A percentile compares a stretch with the other conserved stretches of the same genome.
These are phyloP conservation scores for Cheirogaleus medius DNA, from an alignment of 2,113 vertebrate species.

Conservation along the genomic window DNA sequence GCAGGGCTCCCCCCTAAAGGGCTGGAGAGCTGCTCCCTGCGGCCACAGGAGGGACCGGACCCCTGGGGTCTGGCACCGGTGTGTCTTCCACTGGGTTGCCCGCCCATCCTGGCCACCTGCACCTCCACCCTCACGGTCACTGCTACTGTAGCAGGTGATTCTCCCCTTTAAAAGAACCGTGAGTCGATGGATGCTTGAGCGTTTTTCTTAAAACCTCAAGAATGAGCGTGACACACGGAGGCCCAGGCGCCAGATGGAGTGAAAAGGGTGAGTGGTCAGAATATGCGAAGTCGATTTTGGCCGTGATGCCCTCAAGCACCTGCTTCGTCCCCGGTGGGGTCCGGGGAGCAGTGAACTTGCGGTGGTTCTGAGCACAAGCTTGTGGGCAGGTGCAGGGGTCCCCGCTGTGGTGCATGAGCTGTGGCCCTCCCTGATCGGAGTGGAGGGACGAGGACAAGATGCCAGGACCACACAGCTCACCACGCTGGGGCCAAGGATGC, in stretches of 20 bases:
- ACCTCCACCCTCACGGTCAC: fast-evolving
- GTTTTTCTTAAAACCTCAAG: neutral
- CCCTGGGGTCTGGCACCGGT: neutral
- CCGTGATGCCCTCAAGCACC: fast-evolving
- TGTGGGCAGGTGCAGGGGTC: fast-evolving
- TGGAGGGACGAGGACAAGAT: fast-evolving
- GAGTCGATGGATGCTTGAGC: fast-evolving
- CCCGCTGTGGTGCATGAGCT: fast-evolving
- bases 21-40: neutral
- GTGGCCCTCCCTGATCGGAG: fast-evolving
- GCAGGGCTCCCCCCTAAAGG: too few relatives aligned
- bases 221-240: fast-evolving
- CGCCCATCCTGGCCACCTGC: fast-evolving
- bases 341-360: fast-evolving
- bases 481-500: fast-evolving
- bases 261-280: fast-evolving
- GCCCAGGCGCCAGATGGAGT: fast-evolving
- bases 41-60: fast-evolving
- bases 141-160: fast-evolving
- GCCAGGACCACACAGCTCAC: fast-evolving
- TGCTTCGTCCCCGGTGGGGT: fast-evolving
- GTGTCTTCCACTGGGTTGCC: fast-evolving
- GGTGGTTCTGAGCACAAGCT: neutral
- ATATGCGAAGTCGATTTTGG: fast-evolving
- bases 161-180: too few relatives aligned